Base-by-base conservation (phyloP, 2,113 vertebrate species). In the Aythya baeri region DNA sequence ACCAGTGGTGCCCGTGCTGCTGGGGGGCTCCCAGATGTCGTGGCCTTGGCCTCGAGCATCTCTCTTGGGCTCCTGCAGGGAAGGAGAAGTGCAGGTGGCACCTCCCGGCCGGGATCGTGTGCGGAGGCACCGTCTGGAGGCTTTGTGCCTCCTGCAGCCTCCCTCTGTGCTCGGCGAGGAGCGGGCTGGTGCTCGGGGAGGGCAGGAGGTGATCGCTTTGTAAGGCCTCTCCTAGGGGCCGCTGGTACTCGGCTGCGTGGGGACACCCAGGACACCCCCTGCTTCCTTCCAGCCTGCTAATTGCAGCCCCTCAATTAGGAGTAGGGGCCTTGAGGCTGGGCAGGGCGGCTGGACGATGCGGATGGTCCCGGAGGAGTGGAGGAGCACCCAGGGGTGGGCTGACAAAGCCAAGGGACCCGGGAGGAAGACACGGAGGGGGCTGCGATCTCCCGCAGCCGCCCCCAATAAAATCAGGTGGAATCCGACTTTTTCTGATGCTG, bases 231-330 rank as follows among this genome's bases (percentile, higher is more conserved):
- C 20, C 43, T n/a, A 32, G 46, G 44, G 7, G 3, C 43, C 23
- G 26, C 26, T 3, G 46, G 21, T 21, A 21, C 26, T 61, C 1
- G 13, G 26, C 12, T 1, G 18, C 54, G 29, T 10, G 13, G 22
- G 14, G 0, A 23, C 16, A 6, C 8, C 54, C 17, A 36, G 14
- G 0, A 25, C 16, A 6, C 8, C 54, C 17, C 3, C 11, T 2
- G 6, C 21, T 20, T 21, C 50, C 76, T 52, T 59, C 31, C 77
- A 14, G 25, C 61, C 55, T 20, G 27, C 36, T 61, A 26, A 55
- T 62, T 43, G 12, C 41, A 34, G 17, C 50, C 52, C 59, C 5
- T n/a, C 36, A 3, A 20, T 52, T 65, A 85, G 14, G 26, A 14
- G 22, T 25, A 44, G 52, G 59, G 67, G 43, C 43, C 12, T 32